These are phyloP conservation scores for Euborellia annulipes DNA, from an alignment of 1,140 invertebrate species.

Conservation along the genomic window DNA sequence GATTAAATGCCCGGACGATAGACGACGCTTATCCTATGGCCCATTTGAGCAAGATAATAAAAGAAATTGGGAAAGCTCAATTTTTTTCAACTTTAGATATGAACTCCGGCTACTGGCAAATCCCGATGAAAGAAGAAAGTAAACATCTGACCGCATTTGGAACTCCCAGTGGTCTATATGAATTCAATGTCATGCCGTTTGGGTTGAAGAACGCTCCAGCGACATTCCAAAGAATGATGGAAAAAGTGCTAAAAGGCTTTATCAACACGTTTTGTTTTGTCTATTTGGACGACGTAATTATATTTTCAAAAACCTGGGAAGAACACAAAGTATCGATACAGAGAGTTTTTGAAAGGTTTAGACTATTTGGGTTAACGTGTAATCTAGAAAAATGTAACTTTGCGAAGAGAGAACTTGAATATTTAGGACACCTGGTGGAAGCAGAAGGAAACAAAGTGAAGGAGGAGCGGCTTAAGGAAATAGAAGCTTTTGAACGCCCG, in stretches of 20 bases:
- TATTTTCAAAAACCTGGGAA: not conserved
- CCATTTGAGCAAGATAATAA: slow-evolving; percentile 30
- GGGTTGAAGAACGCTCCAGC: slow-evolving; percentile 20
- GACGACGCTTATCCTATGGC: slow-evolving; percentile 35
- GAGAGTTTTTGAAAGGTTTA: slow-evolving; percentile 11
- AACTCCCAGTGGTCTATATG: slow-evolving; percentile 17
- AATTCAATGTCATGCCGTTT: slow-evolving; percentile 19
- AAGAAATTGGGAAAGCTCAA: slow-evolving; percentile 26
- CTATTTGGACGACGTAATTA: slow-evolving; percentile 23
- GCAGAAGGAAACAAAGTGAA: slow-evolving; percentile 11
- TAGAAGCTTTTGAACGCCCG: slow-evolving; percentile 19
- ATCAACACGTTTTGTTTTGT: slow-evolving; percentile 13
- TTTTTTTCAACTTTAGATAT: slow-evolving; percentile 34
- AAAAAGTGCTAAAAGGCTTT: slow-evolving; percentile 21
- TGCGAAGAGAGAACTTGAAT: slow-evolving; percentile 9
- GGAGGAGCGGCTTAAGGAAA: slow-evolving; percentile 14
- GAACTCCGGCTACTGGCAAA: slow-evolving; percentile 28
- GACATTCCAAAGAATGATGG: slow-evolving; percentile 24
- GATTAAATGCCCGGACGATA: slow-evolving; percentile 26
- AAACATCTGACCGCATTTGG: slow-evolving; percentile 21
- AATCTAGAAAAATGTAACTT: slow-evolving; percentile 17
- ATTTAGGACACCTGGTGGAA: slow-evolving; percentile 15
- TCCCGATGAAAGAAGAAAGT: slow-evolving; percentile 21
- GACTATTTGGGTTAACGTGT: slow-evolving; percentile 10
- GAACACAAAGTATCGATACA: slow-evolving; percentile 3